These are phyloP conservation scores for Amphiprion percula DNA, from an alignment of 2,113 vertebrate genomes.

Conservation along the genomic window DNA sequence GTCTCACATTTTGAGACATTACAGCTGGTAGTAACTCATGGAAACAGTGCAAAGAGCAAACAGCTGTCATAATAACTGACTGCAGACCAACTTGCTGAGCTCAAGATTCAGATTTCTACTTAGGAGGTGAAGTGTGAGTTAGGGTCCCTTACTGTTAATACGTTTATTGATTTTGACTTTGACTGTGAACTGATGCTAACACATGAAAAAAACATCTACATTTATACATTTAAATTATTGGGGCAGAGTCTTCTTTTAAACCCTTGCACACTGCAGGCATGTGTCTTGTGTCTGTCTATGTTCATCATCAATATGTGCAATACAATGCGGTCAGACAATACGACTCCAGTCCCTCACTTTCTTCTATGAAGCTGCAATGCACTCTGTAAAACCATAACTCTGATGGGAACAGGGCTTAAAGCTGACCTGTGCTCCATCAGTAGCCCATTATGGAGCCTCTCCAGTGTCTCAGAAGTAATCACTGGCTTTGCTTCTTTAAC, in stretches of 20 bases:
- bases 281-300: neutral
- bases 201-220: too few relatives aligned
- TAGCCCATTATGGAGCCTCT: neutral
- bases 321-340: neutral
- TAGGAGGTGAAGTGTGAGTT: neutral
- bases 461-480: neutral
- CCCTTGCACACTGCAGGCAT: neutral
- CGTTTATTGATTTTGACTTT: too few relatives aligned
- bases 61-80: neutral
- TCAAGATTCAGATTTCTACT: neutral
- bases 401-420: neutral
- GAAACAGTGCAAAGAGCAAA: conserved; percentile 1
- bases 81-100: neutral
- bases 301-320: neutral
- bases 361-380: neutral
- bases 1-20: neutral
- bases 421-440: neutral
- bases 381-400: neutral
- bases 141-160: too few relatives aligned
- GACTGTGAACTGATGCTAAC: too few relatives aligned
- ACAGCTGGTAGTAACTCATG: conserved; percentile 9
- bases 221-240: too few relatives aligned
- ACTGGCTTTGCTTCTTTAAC: neutral
- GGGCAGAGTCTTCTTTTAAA: too few relatives aligned
- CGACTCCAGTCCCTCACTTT: neutral